A percentile compares a stretch with the other conserved stretches of the same genome.
Conservation (phyloP, 1,140 invertebrate genomes). For the Drosophila navojoa region DNA sequence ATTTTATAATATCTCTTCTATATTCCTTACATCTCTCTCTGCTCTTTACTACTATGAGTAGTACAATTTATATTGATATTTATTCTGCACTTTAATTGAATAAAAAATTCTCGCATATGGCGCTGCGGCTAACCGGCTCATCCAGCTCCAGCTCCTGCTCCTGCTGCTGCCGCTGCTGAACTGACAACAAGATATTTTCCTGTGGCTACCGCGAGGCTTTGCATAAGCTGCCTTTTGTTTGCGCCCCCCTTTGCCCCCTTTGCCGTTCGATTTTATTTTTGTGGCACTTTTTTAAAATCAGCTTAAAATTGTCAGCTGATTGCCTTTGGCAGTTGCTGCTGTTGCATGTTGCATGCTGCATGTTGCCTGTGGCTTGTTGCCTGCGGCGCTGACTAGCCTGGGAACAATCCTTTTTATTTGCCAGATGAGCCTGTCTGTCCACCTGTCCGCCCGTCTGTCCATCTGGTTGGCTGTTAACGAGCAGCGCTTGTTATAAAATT, state of each 20-base stretch:
- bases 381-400: slow-evolving; percentile 21
- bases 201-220: slow-evolving; percentile 3
- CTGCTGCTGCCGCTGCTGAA: too few relatives aligned
- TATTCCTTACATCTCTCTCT: too few relatives aligned
- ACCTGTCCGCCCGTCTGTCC: slow-evolving; percentile 1
- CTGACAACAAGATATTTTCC: slow-evolving; percentile 4
- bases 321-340: slow-evolving; percentile 21
- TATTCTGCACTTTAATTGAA: too few relatives aligned
- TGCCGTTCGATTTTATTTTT: neutral
- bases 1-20: too few relatives aligned
- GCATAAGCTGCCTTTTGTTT: slow-evolving; percentile 41
- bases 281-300: slow-evolving; percentile 13
- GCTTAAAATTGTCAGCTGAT: slow-evolving; percentile 41
- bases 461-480: slow-evolving; percentile 55
- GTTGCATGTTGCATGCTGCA: slow-evolving; percentile 12
- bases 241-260: neutral
- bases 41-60: too few relatives aligned
- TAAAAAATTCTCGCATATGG: too few relatives aligned
- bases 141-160: too few relatives aligned
- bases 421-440: slow-evolving; percentile 51
- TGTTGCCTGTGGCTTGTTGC: slow-evolving; percentile 10
- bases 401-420: slow-evolving; percentile 75
- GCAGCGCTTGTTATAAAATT: slow-evolving; percentile 50
- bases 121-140: too few relatives aligned
- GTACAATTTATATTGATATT: too few relatives aligned